Conservation (phyloP, 2,113 vertebrate genomes). For the Actenoides hombroni region DNA sequence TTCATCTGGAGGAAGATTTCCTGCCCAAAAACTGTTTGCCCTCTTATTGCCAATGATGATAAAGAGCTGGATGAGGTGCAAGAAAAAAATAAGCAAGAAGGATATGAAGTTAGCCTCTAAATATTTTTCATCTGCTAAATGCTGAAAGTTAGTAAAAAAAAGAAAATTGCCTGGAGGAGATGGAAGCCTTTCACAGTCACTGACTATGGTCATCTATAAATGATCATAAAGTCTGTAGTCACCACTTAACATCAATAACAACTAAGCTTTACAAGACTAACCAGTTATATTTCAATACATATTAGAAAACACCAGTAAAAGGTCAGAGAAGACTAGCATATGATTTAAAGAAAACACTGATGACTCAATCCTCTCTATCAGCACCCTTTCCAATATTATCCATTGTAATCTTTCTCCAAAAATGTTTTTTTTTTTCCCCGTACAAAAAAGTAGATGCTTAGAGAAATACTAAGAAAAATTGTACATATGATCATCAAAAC, state of each 20-base stretch:
- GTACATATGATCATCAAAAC: background rate
- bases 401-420: background rate
- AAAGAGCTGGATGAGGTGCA: constrained; percentile 81
- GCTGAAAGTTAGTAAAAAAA: background rate
- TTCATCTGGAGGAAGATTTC: constrained; percentile 86
- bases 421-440: background rate
- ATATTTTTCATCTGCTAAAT: background rate
- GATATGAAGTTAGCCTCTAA: background rate
- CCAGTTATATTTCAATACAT: background rate
- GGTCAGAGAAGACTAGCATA: background rate
- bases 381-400: background rate
- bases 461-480: background rate
- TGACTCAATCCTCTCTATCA: background rate
- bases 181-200: background rate
- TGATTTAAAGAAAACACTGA: background rate
- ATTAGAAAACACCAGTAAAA: background rate
- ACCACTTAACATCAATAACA: background rate
- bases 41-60: constrained; percentile 91
- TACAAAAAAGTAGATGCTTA: background rate
- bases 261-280: background rate
- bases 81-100: background rate
- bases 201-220: background rate
- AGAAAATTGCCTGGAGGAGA: background rate
- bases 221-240: background rate
- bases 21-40: constrained; percentile 93